Evolutionary conservation across 2,888 invertebrate species (phyloP).

Genomic region (Megamerina dolium): DNA sequence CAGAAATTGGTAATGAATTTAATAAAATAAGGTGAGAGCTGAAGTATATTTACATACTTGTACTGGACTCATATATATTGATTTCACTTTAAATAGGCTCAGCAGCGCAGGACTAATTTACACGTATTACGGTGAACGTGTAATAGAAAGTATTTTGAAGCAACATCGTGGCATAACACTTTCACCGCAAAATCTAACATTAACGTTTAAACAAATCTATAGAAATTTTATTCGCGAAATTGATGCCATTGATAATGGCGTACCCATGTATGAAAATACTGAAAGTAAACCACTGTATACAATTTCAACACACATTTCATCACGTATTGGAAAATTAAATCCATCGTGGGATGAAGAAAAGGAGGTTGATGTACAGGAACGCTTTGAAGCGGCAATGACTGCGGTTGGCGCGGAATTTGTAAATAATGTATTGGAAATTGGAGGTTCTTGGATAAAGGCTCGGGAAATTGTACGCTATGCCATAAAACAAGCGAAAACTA

Average conservation of each 20-base stretch:
- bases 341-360: slow-evolving; percentile 73
- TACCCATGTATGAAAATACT: slow-evolving; percentile 69
- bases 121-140: slow-evolving; percentile 76
- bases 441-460: slow-evolving; percentile 81
- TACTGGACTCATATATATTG: no score
- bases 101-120: slow-evolving; percentile 95
- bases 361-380: slow-evolving; percentile 50
- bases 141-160: slow-evolving; percentile 59
- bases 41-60: background rate
- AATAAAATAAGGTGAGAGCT: slow-evolving; percentile 55
- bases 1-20: slow-evolving; percentile 57
- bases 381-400: slow-evolving; percentile 72
- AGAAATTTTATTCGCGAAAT: slow-evolving; percentile 84
- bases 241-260: slow-evolving; percentile 97
- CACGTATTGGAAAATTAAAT: slow-evolving; percentile 72
- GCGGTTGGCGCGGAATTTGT: slow-evolving; percentile 75
- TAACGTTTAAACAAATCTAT: slow-evolving; percentile 70
- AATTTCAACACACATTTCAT: slow-evolving; percentile 72
- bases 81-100: no score
- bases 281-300: slow-evolving; percentile 63
- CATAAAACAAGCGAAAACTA: slow-evolving; percentile 59
- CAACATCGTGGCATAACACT: slow-evolving; percentile 48
- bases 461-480: slow-evolving; percentile 68
- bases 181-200: slow-evolving; percentile 52
- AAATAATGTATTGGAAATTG: slow-evolving; percentile 56